A percentile compares a stretch with the other conserved stretches of the same genome.
phyloP scores from a whole-genome alignment of 1,140 invertebrate species.

The Mercenaria mercenaria region DNA sequence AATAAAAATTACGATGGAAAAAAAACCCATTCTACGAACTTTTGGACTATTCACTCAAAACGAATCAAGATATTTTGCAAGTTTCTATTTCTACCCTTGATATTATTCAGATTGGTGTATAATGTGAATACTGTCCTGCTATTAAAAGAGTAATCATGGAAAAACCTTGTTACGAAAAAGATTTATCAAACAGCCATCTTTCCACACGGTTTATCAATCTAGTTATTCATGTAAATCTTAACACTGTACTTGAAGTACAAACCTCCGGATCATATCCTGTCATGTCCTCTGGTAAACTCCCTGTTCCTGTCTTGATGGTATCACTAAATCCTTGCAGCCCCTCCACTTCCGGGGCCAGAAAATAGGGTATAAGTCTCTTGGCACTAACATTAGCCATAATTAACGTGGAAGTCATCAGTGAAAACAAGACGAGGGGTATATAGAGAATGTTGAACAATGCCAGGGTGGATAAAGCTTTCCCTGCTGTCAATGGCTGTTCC shows the following conservation, averaged over 20 bases:
- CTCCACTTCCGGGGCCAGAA: slow-evolving; percentile 79
- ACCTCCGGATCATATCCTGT: neutral
- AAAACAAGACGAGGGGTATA: slow-evolving; percentile 96
- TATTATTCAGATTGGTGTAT: too few relatives aligned
- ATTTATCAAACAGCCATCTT: too few relatives aligned
- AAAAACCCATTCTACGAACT: too few relatives aligned
- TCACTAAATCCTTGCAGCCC: slow-evolving; percentile 85
- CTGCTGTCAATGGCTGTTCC: slow-evolving; percentile 88
- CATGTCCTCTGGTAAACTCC: neutral
- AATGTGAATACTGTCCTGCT: too few relatives aligned
- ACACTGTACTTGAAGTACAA: neutral
- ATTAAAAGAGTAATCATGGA: too few relatives aligned
- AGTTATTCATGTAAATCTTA: too few relatives aligned
- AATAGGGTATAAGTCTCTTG: slow-evolving; percentile 84
- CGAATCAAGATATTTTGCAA: too few relatives aligned
- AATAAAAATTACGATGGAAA: too few relatives aligned
- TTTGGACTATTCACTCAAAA: too few relatives aligned
- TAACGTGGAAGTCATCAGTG: slow-evolving; percentile 97
- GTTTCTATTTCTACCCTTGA: too few relatives aligned
- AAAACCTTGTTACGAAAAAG: too few relatives aligned
- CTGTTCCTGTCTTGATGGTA: slow-evolving; percentile 21
- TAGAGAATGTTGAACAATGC: slow-evolving; percentile 98
- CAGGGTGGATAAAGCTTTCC: slow-evolving; percentile 95
- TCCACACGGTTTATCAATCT: too few relatives aligned
- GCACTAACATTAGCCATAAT: slow-evolving; percentile 92